Conservation (phyloP, 1,140 invertebrate species). For the Temnothorax nylanderi region DNA sequence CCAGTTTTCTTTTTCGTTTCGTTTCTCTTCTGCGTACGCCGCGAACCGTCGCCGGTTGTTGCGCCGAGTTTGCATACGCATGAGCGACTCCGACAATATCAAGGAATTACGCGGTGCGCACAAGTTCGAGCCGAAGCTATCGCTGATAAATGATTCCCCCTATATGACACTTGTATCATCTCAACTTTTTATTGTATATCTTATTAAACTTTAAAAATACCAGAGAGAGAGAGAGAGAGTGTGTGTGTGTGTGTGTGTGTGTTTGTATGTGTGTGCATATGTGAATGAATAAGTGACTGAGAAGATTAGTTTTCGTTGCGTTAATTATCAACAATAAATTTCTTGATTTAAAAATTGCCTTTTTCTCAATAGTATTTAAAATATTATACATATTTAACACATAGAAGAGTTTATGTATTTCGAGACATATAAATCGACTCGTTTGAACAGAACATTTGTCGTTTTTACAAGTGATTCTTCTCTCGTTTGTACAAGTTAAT, state of each 20-base stretch:
- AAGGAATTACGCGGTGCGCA: slow-evolving; percentile 4
- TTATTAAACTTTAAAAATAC: slow-evolving; percentile 5
- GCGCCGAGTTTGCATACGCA: slow-evolving; percentile 7
- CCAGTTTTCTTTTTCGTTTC: slow-evolving; percentile 26
- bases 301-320: neutral
- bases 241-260: too few relatives aligned
- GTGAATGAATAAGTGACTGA: neutral
- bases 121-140: neutral
- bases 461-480: neutral
- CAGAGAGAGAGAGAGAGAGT: neutral
- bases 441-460: neutral
- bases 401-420: neutral
- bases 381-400: neutral
- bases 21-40: slow-evolving; percentile 37
- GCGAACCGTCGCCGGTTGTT: slow-evolving; percentile 53
- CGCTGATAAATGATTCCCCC: neutral
- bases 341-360: neutral
- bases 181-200: slow-evolving; percentile 15
- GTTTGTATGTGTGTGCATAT: too few relatives aligned
- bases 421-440: neutral
- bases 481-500: neutral
- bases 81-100: slow-evolving; percentile 10
- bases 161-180: neutral
- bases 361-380: neutral
- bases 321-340: neutral